Conservation (phyloP, 1,140 invertebrate species). For the Drosophila pandora region DNA sequence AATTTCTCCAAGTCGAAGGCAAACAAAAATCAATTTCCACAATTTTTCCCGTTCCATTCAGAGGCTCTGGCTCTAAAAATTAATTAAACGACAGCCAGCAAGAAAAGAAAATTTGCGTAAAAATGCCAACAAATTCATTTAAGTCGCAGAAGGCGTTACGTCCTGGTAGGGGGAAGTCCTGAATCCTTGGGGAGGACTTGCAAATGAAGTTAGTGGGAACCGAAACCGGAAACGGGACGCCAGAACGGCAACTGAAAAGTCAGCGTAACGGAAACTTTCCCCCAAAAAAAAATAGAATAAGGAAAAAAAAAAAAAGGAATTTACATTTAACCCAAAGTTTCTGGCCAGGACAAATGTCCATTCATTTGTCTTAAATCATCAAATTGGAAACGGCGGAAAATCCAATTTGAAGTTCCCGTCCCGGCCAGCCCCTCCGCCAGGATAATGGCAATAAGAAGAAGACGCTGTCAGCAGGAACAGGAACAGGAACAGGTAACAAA, state of each 20-base stretch:
- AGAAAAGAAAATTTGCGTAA: conserved; percentile 43
- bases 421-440: neutral
- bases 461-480: conserved; percentile 9
- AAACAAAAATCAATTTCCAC: conserved; percentile 65
- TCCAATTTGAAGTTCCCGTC: conserved; percentile 39
- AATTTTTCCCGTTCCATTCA: conserved; percentile 42
- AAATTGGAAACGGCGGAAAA: conserved; percentile 47
- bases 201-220: conserved; percentile 52
- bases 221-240: neutral
- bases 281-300: neutral
- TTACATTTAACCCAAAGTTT: conserved; percentile 52
- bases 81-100: conserved; percentile 66
- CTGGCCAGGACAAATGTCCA: conserved; percentile 32
- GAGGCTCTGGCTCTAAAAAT: conserved; percentile 42
- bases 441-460: neutral
- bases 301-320: conserved; percentile 30
- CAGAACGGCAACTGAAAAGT: neutral
- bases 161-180: conserved; percentile 1
- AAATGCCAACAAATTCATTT: conserved; percentile 66
- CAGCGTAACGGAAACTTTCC: conserved; percentile 55
- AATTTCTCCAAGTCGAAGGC: conserved; percentile 55
- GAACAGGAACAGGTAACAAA: conserved; percentile 32
- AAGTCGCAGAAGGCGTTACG: conserved; percentile 32
- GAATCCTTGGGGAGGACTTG: conserved; percentile 23
- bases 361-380: conserved; percentile 56